Percentiles rank a stretch among this genome's conserved stretches.
Conservation (phyloP, 2,113 vertebrate species). For the Narcine bancroftii region DNA sequence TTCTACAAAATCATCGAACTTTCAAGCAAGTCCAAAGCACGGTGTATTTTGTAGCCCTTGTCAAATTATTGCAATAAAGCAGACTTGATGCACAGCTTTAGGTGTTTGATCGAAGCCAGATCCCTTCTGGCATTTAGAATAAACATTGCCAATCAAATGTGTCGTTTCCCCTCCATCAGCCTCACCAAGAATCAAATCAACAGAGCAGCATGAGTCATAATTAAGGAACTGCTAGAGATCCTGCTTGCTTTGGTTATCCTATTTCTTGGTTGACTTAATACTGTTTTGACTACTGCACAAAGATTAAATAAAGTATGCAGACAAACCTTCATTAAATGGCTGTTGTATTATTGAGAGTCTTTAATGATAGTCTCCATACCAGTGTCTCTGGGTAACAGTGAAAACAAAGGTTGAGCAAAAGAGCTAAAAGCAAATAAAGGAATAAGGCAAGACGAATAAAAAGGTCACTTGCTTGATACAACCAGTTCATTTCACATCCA, state of each 20-base stretch:
- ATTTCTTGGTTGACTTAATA: neutral
- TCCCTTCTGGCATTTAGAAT: conserved; percentile 35
- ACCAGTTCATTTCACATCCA: neutral
- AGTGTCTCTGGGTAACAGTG: neutral
- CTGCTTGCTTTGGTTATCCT: neutral
- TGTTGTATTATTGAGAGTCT: neutral
- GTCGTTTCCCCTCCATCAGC: conserved; percentile 35
- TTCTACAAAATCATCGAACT: neutral
- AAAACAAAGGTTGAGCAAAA: neutral
- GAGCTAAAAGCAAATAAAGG: neutral
- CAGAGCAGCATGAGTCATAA: conserved; percentile 38
- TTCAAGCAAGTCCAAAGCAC: neutral
- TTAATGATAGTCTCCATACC: neutral
- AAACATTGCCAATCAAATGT: conserved; percentile 36
- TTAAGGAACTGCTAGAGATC: conserved; percentile 28
- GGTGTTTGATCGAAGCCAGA: neutral
- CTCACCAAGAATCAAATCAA: conserved; percentile 38
- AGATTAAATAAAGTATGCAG: neutral
- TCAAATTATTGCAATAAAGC: neutral
- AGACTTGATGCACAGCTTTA: neutral
- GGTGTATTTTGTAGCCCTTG: neutral
- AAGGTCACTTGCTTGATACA: neutral
- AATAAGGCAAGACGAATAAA: neutral
- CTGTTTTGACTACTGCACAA: neutral
- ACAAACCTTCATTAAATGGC: neutral